Conservation (phyloP, 2,888 invertebrate genomes). For the Timema cristinae region DNA sequence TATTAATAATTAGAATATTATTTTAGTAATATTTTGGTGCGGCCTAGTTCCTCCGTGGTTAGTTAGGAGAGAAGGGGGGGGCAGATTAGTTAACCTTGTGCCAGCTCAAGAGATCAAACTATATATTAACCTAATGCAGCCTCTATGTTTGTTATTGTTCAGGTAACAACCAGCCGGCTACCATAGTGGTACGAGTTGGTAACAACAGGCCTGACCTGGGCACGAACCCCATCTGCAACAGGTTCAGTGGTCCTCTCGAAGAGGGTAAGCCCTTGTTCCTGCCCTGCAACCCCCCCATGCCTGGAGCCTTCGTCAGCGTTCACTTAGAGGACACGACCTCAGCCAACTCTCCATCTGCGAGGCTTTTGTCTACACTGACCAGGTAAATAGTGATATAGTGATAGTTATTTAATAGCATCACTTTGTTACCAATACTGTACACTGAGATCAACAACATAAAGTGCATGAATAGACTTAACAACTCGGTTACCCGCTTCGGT, state of each 20-base stretch:
- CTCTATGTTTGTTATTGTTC: constrained; percentile 33
- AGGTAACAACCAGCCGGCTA: constrained; percentile 76
- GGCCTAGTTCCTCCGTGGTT: too few species aligned
- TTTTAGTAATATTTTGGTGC: too few species aligned
- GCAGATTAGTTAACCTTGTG: not conserved
- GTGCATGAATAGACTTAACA: too few species aligned
- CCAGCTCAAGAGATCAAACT: not conserved
- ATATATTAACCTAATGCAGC: constrained; percentile 5
- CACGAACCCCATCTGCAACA: constrained; percentile 87
- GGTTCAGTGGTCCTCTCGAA: constrained; percentile 79
- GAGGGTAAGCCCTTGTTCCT: constrained; percentile 88
- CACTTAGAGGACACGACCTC: constrained; percentile 71
- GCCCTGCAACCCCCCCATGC: constrained; percentile 93
- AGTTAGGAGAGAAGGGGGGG: too few species aligned
- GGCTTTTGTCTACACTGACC: constrained; percentile 91
- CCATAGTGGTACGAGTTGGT: constrained; percentile 84
- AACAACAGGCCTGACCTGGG: constrained; percentile 89
- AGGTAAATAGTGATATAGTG: constrained; percentile 43
- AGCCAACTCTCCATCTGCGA: constrained; percentile 86
- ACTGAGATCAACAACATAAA: too few species aligned
- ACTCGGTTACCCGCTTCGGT: too few species aligned
- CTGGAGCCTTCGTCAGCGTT: constrained; percentile 90
- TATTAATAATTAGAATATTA: too few species aligned
- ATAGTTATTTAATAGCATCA: too few species aligned
- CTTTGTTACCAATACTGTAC: too few species aligned